Conservation (phyloP, 1,140 invertebrate genomes). For the Euglossa dilemma region DNA sequence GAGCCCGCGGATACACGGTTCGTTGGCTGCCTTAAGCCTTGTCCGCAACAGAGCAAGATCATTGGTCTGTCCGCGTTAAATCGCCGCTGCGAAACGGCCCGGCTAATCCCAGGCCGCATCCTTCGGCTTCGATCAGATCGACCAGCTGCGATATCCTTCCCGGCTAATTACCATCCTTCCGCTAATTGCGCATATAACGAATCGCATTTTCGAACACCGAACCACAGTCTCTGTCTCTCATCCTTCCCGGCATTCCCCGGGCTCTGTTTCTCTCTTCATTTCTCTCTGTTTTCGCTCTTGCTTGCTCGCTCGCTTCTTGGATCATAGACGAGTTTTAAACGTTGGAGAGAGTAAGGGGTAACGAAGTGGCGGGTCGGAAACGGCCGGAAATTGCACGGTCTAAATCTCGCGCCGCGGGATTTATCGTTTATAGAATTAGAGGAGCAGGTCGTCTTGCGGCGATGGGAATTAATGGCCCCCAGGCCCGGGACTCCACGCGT, state of each 20-base stretch:
- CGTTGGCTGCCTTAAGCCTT: slow-evolving; percentile 67
- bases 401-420: slow-evolving; percentile 22
- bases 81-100: slow-evolving; percentile 8
- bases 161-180: slow-evolving; percentile 50
- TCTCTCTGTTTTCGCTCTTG: neutral
- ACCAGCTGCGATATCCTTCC: slow-evolving; percentile 57
- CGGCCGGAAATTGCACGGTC: slow-evolving; percentile 45
- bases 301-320: neutral
- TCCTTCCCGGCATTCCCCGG: too few relatives aligned
- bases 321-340: slow-evolving; percentile 19
- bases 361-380: slow-evolving; percentile 35
- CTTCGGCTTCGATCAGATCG: slow-evolving; percentile 51
- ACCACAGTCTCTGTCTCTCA: too few relatives aligned
- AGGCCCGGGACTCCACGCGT: neutral
- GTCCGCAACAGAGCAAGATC: slow-evolving; percentile 34
- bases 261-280: too few relatives aligned
- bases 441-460: neutral
- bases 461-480: slow-evolving; percentile 14
- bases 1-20: slow-evolving; percentile 75
- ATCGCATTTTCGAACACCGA: slow-evolving; percentile 48
- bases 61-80: slow-evolving; percentile 37
- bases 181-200: slow-evolving; percentile 59
- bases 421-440: slow-evolving; percentile 48
- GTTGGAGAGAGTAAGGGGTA: slow-evolving; percentile 1
- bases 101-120: slow-evolving; percentile 39